phyloP scores from a whole-genome alignment of 2,113 vertebrate genomes.

The Myotis yumanensis region DNA sequence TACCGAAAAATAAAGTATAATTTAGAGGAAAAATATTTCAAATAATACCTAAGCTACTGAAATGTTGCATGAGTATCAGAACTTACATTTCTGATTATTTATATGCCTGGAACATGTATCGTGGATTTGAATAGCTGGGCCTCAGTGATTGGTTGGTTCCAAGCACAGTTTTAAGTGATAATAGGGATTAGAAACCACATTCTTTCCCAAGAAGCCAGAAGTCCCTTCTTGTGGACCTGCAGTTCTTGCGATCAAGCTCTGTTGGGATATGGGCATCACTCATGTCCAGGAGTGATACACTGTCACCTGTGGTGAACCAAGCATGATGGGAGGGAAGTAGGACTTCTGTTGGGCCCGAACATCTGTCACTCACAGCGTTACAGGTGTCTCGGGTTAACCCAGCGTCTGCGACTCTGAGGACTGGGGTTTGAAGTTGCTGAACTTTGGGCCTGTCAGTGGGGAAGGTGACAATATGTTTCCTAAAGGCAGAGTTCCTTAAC shows the following conservation, averaged over 20 bases:
- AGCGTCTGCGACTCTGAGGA: background rate
- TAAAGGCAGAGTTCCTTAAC: background rate
- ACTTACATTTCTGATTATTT: conserved; percentile 40
- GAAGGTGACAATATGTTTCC: background rate
- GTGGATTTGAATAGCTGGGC: background rate
- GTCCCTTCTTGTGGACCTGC: background rate
- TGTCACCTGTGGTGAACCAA: background rate
- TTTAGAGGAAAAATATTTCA: conserved; percentile 43
- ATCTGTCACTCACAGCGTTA: background rate
- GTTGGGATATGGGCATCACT: background rate
- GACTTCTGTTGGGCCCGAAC: background rate
- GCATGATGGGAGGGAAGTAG: background rate
- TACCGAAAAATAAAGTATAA: conserved; percentile 33
- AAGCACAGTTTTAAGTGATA: conserved; percentile 6
- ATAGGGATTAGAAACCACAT: background rate
- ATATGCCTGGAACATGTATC: background rate
- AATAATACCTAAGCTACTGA: background rate
- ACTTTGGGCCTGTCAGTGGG: background rate
- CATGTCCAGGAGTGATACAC: too few relatives aligned
- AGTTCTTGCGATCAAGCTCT: background rate
- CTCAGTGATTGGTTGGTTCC: background rate
- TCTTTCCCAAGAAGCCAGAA: conserved; percentile 34
- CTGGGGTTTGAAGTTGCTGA: background rate
- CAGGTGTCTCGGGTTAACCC: background rate
- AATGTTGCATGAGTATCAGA: background rate